phyloP scores from a whole-genome alignment of 2,888 invertebrate genomes.

The Sesia bembeciformis region DNA sequence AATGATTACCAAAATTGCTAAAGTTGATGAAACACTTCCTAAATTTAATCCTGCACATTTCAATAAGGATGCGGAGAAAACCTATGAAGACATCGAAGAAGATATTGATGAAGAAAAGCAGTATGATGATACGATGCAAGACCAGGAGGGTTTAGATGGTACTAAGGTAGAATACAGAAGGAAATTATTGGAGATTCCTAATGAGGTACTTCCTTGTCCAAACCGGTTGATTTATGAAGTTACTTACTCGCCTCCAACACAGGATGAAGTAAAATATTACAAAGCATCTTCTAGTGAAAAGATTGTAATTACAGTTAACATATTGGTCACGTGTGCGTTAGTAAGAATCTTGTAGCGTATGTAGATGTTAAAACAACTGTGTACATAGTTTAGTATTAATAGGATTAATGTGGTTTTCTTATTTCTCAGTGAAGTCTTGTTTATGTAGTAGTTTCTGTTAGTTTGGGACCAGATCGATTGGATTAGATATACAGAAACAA shows the following conservation, averaged over 20 bases:
- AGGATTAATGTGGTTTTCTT: neutral
- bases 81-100: slow-evolving; percentile 46
- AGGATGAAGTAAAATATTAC: slow-evolving; percentile 64
- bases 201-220: slow-evolving; percentile 52
- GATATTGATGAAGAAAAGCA: slow-evolving; percentile 40
- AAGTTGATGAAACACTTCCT: slow-evolving; percentile 9
- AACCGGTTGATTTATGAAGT: slow-evolving; percentile 48
- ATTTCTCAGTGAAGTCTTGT: neutral
- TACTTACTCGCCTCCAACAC: slow-evolving; percentile 55
- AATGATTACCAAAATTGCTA: slow-evolving; percentile 30
- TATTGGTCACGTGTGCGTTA: slow-evolving; percentile 18
- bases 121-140: slow-evolving; percentile 59
- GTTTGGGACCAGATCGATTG: neutral
- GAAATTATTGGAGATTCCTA: slow-evolving; percentile 50
- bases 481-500: neutral
- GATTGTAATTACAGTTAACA: slow-evolving; percentile 14
- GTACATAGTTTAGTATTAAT: neutral
- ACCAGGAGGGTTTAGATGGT: slow-evolving; percentile 43
- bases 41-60: slow-evolving; percentile 3
- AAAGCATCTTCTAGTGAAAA: slow-evolving; percentile 39
- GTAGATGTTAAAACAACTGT: neutral
- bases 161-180: slow-evolving; percentile 46
- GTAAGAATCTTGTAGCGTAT: slow-evolving; percentile 31
- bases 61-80: slow-evolving; percentile 26
- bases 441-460: neutral